Evolutionary conservation across 2,888 invertebrate species (phyloP).

Genomic region (Hyposoter didymator): DNA sequence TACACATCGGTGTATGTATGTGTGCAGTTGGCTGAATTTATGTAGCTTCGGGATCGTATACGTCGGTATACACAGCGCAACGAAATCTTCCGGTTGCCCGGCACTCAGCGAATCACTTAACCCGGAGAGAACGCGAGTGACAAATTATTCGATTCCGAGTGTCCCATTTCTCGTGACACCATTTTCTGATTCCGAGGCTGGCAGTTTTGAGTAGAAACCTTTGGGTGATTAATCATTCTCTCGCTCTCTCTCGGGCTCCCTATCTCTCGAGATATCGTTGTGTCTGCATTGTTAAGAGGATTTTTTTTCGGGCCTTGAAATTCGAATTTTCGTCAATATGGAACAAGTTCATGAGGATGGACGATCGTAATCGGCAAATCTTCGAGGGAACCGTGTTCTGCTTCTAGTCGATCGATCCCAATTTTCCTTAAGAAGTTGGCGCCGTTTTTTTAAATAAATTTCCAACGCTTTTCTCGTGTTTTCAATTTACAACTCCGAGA

Average conservation of each 20-base stretch:
- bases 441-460: background rate
- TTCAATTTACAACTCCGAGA: background rate
- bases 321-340: constrained; percentile 10
- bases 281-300: background rate
- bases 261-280: background rate
- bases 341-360: background rate
- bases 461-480: background rate
- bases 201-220: constrained; percentile 40
- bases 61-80: constrained; percentile 20
- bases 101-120: constrained; percentile 70
- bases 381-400: background rate
- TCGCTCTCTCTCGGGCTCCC: background rate
- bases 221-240: constrained; percentile 45
- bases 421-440: background rate
- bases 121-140: constrained; percentile 73
- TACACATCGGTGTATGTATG: background rate
- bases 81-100: constrained; percentile 48
- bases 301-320: background rate
- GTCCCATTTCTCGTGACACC: constrained; percentile 41
- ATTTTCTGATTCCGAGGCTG: constrained; percentile 43
- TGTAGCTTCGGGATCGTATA: background rate
- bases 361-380: background rate
- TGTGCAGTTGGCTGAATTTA: constrained; percentile 3
- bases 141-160: constrained; percentile 77
- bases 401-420: background rate